Base-by-base conservation (phyloP, 1,140 invertebrate species). In the Arctopsyche grandis region DNA sequence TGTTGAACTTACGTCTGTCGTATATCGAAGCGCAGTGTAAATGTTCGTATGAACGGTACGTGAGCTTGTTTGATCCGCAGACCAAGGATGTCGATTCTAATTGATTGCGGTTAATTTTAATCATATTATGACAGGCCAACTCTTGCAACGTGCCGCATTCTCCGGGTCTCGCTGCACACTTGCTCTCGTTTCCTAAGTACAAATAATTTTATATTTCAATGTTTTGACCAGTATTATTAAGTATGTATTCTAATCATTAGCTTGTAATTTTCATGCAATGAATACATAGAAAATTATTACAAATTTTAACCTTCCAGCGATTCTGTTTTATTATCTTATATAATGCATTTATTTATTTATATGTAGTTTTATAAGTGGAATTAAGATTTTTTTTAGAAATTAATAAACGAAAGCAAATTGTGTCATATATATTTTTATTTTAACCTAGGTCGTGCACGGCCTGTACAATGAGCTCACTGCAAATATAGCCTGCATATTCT, bases 21-120 rank as follows among this genome's bases (percentile, higher is more conserved):
- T 81, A 79, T 58, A 74, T 75, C 21, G 78, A 83, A 12, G 84
- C 80, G 73, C 86, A 86, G 26, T 83, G 82, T 24, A 86, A 79
- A 74, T 86, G 85, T 79, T 84, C 79, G 29, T 80, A 79, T 29
- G 84, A 85, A 21, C 52, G 75, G 70, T 86, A 85, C 14, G 85
- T 85, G 19, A 81, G 75, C 14, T 85, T 85, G 75, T 86, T 85
- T 77, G 81, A 84, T 63, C 85, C 86, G 69, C 85, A 86, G 21
- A 85, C 84, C 60, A 80, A 75, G 69, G 76, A 75, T 9, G 69
- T 74, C 66, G 71, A 63, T 29, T 48, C 74, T 80, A 79, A 76
- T 79, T 24, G 12, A 5, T 74, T 63, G 16, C 73, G 75, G 48
- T 82, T 83, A 24, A 84, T 84, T 22, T 79, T 80, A 10, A 83